Conservation (phyloP, 2,888 invertebrate genomes). For the Agrotis segetum region DNA sequence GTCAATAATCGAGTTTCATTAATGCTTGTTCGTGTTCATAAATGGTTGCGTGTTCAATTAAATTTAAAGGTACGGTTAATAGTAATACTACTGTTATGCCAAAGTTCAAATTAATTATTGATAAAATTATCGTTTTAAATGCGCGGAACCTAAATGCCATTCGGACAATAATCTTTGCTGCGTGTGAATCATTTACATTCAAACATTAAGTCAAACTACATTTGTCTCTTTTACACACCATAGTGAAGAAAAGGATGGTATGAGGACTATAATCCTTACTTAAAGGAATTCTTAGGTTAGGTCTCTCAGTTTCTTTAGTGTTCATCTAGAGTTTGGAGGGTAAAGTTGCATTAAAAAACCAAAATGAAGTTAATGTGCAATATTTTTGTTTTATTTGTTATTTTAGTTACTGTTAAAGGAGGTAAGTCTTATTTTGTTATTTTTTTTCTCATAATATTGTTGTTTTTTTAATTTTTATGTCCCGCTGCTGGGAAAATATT, state of each 20-base stretch:
- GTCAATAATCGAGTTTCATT: too few species aligned
- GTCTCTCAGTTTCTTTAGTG: slow-evolving; percentile 45
- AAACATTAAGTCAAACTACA: slow-evolving; percentile 18
- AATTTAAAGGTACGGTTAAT: too few species aligned
- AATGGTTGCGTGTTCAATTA: too few species aligned
- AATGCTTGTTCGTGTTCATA: too few species aligned
- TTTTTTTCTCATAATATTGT: too few species aligned
- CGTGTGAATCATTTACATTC: slow-evolving; percentile 24
- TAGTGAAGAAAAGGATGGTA: slow-evolving; percentile 39
- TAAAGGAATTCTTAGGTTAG: slow-evolving; percentile 33
- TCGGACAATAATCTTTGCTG: background rate
- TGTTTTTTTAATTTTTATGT: background rate
- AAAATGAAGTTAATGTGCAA: slow-evolving; percentile 46
- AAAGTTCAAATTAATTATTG: background rate
- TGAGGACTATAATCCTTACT: slow-evolving; percentile 51
- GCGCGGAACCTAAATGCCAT: slow-evolving; percentile 38
- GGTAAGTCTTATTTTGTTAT: slow-evolving; percentile 42
- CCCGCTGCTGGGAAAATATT: too few species aligned
- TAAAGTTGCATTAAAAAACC: slow-evolving; percentile 24
- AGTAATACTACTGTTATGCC: background rate
- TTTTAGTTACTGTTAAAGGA: slow-evolving; percentile 43
- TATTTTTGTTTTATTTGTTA: slow-evolving; percentile 42
- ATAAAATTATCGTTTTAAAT: background rate
- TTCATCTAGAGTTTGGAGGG: slow-evolving; percentile 19
- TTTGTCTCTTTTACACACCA: slow-evolving; percentile 45